Conservation (phyloP, 2,888 invertebrate genomes). For the Meiosimyza decipiens region DNA sequence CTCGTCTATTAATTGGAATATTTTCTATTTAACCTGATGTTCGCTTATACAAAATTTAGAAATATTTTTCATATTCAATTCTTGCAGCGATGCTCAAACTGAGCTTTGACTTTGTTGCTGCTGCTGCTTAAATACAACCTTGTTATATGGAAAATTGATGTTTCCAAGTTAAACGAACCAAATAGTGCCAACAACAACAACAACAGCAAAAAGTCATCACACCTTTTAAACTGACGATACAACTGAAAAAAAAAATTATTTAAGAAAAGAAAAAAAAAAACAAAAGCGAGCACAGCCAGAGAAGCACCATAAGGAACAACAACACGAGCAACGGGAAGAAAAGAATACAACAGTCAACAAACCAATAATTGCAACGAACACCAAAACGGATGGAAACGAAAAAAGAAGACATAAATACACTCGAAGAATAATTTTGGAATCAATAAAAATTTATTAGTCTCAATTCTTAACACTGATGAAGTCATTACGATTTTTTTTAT, state of each 20-base stretch:
- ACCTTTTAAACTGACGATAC: slow-evolving; percentile 37
- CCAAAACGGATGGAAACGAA: slow-evolving; percentile 7
- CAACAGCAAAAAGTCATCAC: slow-evolving; percentile 42
- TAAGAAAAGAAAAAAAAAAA: slow-evolving; percentile 27
- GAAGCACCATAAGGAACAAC: slow-evolving; percentile 18
- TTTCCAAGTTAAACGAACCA: slow-evolving; percentile 45
- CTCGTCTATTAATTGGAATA: no score
- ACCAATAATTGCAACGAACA: slow-evolving; percentile 40
- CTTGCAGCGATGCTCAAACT: no score
- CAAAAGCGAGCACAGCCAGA: slow-evolving; percentile 23
- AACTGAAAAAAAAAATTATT: slow-evolving; percentile 38
- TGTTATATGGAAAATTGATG: slow-evolving; percentile 50
- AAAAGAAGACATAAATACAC: slow-evolving; percentile 18
- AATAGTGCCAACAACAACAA: slow-evolving; percentile 26
- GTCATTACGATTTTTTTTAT: no score
- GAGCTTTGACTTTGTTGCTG: slow-evolving; percentile 10
- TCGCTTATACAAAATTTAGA: no score
- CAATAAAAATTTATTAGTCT: no score
- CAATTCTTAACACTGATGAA: neutral
- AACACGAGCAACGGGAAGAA: neutral
- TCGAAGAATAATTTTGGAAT: neutral
- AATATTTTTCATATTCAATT: no score
- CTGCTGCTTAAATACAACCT: slow-evolving; percentile 41
- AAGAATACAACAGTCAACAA: slow-evolving; percentile 28
- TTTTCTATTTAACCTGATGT: no score